phyloP scores from a whole-genome alignment of 2,113 vertebrate genomes.

The Vombatus ursinus region DNA sequence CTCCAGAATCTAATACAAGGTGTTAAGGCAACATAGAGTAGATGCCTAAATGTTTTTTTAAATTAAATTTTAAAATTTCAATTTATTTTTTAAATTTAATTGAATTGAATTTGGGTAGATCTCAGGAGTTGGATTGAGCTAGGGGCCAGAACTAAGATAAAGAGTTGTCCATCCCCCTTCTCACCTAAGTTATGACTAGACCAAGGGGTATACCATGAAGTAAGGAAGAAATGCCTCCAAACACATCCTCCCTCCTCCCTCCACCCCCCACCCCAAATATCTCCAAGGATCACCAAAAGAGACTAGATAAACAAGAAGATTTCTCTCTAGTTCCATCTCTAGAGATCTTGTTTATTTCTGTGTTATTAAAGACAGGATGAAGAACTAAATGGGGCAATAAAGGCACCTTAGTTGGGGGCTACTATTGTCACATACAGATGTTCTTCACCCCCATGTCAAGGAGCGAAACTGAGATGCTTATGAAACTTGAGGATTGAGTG shows the following conservation, averaged over 20 bases:
- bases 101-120: neutral
- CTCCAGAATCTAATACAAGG: neutral
- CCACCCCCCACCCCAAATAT: neutral
- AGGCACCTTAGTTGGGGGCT: neutral
- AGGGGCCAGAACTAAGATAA: neutral
- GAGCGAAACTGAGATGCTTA: neutral
- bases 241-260: neutral
- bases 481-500: neutral
- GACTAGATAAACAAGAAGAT: neutral
- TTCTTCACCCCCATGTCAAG: neutral
- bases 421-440: neutral
- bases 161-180: neutral
- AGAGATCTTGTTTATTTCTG: neutral
- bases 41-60: neutral
- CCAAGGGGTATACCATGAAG: neutral
- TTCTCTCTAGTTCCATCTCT: neutral
- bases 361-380: neutral
- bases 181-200: neutral
- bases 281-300: neutral
- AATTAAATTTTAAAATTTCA: neutral
- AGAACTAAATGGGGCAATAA: neutral
- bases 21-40: neutral
- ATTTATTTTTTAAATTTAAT: no score
- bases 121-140: neutral
- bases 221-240: neutral